phyloP scores from a whole-genome alignment of 1,140 invertebrate species.

The Drosophila virilis region DNA sequence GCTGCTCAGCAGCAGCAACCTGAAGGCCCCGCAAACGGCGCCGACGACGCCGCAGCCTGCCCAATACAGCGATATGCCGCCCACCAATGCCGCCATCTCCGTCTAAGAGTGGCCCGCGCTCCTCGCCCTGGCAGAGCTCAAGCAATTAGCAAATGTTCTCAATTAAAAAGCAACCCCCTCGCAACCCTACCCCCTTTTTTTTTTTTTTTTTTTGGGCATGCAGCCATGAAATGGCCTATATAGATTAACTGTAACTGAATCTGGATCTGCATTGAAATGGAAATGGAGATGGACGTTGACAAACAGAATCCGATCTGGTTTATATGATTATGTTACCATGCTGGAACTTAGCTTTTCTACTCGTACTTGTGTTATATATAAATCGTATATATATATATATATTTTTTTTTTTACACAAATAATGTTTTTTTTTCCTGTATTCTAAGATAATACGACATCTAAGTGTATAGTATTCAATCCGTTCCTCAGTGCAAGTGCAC shows the following conservation, averaged over 20 bases:
- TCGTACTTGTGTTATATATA: slow-evolving; percentile 70
- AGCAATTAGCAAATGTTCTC: slow-evolving; percentile 5
- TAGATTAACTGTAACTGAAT: not conserved
- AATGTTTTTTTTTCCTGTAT: slow-evolving; percentile 15
- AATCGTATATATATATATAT: slow-evolving; percentile 15
- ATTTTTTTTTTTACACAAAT: not conserved
- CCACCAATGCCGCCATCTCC: slow-evolving; percentile 74
- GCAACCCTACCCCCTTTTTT: not conserved
- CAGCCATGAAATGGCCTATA: slow-evolving; percentile 32
- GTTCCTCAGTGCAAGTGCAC: slow-evolving; percentile 63
- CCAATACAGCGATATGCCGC: slow-evolving; percentile 62
- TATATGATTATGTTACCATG: slow-evolving; percentile 3
- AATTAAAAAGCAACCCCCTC: not conserved
- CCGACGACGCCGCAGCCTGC: slow-evolving; percentile 45
- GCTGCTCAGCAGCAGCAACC: slow-evolving; percentile 61
- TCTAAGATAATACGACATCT: slow-evolving; percentile 58
- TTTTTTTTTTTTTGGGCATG: slow-evolving; percentile 1
- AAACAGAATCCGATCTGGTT: slow-evolving; percentile 14
- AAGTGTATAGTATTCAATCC: slow-evolving; percentile 76
- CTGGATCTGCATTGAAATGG: not conserved
- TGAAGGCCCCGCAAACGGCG: slow-evolving; percentile 21
- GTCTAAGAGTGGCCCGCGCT: slow-evolving; percentile 45
- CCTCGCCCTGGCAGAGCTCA: not conserved
- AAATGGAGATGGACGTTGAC: not conserved
- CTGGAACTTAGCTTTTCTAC: slow-evolving; percentile 62